Evolutionary conservation across 2,888 invertebrate species (phyloP).

Genomic region (Hypselothyrea guttata): DNA sequence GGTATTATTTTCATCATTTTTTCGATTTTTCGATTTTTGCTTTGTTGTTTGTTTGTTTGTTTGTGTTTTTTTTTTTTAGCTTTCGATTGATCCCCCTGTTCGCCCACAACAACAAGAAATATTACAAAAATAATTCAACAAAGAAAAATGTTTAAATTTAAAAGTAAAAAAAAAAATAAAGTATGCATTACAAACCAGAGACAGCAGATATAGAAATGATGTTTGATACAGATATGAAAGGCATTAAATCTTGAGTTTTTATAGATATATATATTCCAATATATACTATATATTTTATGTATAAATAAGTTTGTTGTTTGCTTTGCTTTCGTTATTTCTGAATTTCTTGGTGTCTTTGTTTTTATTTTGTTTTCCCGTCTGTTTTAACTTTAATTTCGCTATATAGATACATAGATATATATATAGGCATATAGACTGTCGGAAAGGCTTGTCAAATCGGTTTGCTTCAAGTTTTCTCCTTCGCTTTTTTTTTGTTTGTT

Average conservation of each 20-base stretch:
- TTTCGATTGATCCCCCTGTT: not conserved
- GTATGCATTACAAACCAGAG: slow-evolving; percentile 30
- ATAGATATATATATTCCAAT: slow-evolving; percentile 16
- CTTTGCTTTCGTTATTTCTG: slow-evolving; percentile 24
- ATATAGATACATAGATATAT: no score
- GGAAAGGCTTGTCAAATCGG: slow-evolving; percentile 67
- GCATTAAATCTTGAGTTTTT: no score
- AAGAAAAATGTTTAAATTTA: slow-evolving; percentile 34
- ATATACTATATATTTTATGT: slow-evolving; percentile 25
- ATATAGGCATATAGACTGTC: slow-evolving; percentile 73
- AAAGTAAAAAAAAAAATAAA: slow-evolving; percentile 16
- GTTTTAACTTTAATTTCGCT: slow-evolving; percentile 48
- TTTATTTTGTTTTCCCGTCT: slow-evolving; percentile 25
- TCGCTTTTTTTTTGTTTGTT: slow-evolving; percentile 37
- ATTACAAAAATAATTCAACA: slow-evolving; percentile 42
- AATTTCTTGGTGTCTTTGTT: slow-evolving; percentile 18
- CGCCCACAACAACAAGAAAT: slow-evolving; percentile 28
- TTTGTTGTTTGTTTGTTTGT: not conserved
- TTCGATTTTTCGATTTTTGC: no score
- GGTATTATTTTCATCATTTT: no score
- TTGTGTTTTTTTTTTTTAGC: no score
- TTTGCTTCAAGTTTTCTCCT: slow-evolving; percentile 29
- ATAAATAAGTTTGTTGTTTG: slow-evolving; percentile 37
- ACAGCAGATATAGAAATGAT: slow-evolving; percentile 11
- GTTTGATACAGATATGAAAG: not conserved